phyloP scores from a whole-genome alignment of 2,113 vertebrate species.

The Ciconia boyciana region DNA sequence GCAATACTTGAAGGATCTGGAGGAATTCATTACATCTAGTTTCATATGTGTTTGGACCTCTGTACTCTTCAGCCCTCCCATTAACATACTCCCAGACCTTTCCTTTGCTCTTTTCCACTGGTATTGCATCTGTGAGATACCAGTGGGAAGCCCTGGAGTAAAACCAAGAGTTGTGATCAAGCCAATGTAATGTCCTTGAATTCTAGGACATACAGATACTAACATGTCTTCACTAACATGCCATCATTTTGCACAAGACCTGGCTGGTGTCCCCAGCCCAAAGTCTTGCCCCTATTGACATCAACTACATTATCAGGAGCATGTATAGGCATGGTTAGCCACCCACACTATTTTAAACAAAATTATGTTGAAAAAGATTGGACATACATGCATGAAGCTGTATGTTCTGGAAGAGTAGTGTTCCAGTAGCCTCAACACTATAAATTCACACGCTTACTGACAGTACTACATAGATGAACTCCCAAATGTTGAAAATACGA shows the following conservation, averaged over 20 bases:
- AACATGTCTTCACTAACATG: not conserved
- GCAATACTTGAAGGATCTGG: not conserved
- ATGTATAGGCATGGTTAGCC: not conserved
- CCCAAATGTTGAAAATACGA: not conserved
- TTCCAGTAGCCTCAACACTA: not conserved
- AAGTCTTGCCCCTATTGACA: not conserved
- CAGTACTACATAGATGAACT: not conserved
- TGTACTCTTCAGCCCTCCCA: not conserved
- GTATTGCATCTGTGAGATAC: not conserved
- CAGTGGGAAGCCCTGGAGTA: not conserved
- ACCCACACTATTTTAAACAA: not conserved
- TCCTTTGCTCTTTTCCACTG: not conserved
- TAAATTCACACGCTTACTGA: not conserved
- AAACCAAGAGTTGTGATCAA: not conserved
- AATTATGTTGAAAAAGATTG: not conserved
- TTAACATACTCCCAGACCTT: not conserved
- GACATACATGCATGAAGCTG: not conserved
- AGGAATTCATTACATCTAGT: not conserved
- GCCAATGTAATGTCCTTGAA: not conserved
- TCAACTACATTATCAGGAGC: not conserved
- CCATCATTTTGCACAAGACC: not conserved
- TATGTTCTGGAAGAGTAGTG: not conserved
- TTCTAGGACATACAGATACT: not conserved
- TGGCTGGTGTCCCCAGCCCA: not conserved
- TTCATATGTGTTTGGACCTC: not conserved